phyloP scores from a whole-genome alignment of 2,797 vertebrate genomes.

The Diplodus puntazzo region DNA sequence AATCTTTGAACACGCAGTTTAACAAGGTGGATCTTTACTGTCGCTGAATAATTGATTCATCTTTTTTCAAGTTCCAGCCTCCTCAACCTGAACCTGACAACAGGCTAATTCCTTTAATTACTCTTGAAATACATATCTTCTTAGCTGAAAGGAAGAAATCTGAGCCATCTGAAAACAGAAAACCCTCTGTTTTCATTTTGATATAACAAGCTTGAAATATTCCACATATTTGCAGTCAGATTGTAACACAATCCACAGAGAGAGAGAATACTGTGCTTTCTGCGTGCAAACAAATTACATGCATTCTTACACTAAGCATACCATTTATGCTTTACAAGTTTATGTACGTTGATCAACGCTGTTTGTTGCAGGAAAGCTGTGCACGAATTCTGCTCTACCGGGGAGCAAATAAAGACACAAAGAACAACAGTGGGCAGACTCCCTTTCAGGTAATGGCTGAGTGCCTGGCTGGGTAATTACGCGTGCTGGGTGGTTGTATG shows the following conservation, averaged over 20 bases:
- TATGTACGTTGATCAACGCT: slow-evolving; percentile 14
- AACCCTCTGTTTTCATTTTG: neutral
- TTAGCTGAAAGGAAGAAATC: neutral
- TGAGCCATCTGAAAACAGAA: neutral
- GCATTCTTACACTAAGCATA: neutral
- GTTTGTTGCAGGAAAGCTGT: slow-evolving; percentile 89
- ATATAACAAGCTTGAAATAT: too few species aligned
- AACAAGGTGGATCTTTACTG: neutral
- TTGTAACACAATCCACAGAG: too few species aligned
- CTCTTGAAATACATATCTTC: neutral
- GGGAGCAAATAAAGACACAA: slow-evolving; percentile 92
- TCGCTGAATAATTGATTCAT: neutral
- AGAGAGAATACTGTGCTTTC: neutral
- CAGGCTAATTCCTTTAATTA: neutral
- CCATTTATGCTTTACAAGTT: neutral
- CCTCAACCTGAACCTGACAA: neutral
- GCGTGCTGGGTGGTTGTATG: slow-evolving; percentile 32
- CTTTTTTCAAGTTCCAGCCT: neutral
- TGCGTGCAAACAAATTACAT: neutral
- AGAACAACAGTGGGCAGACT: slow-evolving; percentile 94
- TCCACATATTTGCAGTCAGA: too few species aligned
- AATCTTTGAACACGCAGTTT: neutral
- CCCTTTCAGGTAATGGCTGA: slow-evolving; percentile 90
- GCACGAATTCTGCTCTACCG: slow-evolving; percentile 93
- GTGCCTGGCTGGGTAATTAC: slow-evolving; percentile 44